A percentile compares a stretch with the other conserved stretches of the same genome.
Evolutionary conservation across 1,140 invertebrate species (phyloP).

Genomic region (Capitella teleta): DNA sequence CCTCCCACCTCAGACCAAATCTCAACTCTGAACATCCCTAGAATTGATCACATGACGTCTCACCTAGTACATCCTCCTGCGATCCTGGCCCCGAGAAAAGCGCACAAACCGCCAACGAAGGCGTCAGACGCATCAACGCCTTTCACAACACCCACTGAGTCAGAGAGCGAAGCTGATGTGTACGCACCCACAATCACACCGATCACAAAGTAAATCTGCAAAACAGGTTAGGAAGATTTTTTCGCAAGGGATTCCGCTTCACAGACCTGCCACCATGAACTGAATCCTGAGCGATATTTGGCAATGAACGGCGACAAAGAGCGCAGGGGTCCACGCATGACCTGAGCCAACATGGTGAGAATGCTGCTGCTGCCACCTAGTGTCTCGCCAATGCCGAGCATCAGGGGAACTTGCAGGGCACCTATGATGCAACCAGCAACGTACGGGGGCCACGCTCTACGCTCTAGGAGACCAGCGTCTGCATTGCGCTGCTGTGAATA

Average conservation of each 20-base stretch:
- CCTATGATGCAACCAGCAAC: constrained; percentile 9
- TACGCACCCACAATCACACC: constrained; percentile 1
- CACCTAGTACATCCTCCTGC: constrained; percentile 10
- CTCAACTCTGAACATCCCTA: too few relatives aligned
- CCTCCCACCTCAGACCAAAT: too few relatives aligned
- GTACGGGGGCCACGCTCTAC: constrained; percentile 11
- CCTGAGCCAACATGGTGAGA: not conserved
- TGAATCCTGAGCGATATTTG: not conserved
- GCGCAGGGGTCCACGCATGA: constrained; percentile 6
- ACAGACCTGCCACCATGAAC: constrained; percentile 10
- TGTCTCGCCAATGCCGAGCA: constrained; percentile 7
- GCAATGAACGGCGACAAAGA: constrained; percentile 1
- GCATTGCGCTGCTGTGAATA: too few relatives aligned
- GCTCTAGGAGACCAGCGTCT: not conserved
- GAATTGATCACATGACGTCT: too few relatives aligned
- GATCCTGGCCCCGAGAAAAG: constrained; percentile 5
- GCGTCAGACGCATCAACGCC: not conserved
- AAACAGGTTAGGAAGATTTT: not conserved
- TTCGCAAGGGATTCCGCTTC: not conserved
- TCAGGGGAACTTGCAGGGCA: constrained; percentile 10
- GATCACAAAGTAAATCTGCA: constrained; percentile 8
- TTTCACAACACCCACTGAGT: not conserved
- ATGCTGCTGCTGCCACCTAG: constrained; percentile 10
- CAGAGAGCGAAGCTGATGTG: constrained; percentile 6
- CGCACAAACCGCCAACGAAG: constrained; percentile 7